Conservation (phyloP, 2,797 vertebrate species). For the Leptodactylus fallax region DNA sequence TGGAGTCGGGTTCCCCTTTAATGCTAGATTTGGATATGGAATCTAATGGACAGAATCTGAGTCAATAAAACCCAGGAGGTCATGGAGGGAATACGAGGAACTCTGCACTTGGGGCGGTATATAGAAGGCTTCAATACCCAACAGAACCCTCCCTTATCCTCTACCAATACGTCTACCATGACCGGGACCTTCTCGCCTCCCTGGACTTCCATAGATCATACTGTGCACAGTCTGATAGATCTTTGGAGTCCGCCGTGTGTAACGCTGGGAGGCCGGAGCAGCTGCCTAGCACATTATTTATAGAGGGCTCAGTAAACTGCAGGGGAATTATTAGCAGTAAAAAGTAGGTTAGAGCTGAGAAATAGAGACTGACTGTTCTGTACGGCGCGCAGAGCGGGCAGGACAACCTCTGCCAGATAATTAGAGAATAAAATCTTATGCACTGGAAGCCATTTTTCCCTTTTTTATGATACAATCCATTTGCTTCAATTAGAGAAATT, state of each 20-base stretch:
- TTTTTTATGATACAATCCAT: slow-evolving; percentile 47
- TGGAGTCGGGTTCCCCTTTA: too few relatives aligned
- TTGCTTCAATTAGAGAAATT: slow-evolving; percentile 56
- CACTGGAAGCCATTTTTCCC: slow-evolving; percentile 10
- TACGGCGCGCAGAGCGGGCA: background rate
- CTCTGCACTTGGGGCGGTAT: background rate
- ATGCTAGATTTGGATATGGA: too few relatives aligned
- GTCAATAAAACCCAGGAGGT: too few relatives aligned
- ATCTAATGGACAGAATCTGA: too few relatives aligned
- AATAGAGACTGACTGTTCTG: background rate
- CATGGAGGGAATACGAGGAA: background rate
- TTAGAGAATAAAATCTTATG: slow-evolving; percentile 37
- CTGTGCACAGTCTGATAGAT: background rate
- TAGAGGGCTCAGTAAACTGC: background rate
- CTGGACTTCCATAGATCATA: too few relatives aligned
- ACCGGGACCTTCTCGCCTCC: background rate
- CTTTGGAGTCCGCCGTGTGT: background rate
- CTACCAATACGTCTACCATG: background rate
- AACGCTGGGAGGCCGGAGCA: too few relatives aligned
- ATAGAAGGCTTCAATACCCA: background rate
- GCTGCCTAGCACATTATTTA: background rate
- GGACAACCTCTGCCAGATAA: background rate
- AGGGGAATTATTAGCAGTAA: slow-evolving; percentile 16
- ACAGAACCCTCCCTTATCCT: background rate
- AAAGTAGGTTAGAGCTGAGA: slow-evolving; percentile 12